Percentiles rank a stretch among this genome's conserved stretches.
Conservation (phyloP, 2,888 invertebrate genomes). For the Pandemis cinnamomeana region DNA sequence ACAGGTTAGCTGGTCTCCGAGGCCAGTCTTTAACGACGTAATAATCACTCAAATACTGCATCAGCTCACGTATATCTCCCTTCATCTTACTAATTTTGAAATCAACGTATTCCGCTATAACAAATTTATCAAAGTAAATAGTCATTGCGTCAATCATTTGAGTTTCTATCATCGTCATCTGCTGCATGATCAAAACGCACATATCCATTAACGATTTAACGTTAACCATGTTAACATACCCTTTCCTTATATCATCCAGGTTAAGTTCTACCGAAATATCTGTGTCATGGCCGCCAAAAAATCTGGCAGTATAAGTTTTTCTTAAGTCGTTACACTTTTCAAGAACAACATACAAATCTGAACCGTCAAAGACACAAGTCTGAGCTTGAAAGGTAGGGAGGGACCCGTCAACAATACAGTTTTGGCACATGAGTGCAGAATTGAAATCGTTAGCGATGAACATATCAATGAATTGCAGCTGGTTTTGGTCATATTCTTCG, state of each 20-base stretch:
- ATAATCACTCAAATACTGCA: slow-evolving; percentile 46
- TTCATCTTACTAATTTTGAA: slow-evolving; percentile 49
- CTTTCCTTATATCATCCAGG: slow-evolving; percentile 2
- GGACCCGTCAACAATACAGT: not conserved
- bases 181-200: slow-evolving; percentile 45
- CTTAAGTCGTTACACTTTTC: not conserved
- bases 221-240: slow-evolving; percentile 26
- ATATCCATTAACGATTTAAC: slow-evolving; percentile 23
- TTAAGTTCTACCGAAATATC: not conserved
- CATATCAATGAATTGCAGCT: not conserved
- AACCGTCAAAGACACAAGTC: not conserved
- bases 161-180: slow-evolving; percentile 47
- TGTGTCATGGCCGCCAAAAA: not conserved
- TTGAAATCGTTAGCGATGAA: not conserved
- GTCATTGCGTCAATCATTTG: slow-evolving; percentile 47
- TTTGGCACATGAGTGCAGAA: not conserved
- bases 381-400: not conserved
- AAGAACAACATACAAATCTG: not conserved
- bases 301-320: not conserved
- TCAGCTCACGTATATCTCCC: slow-evolving; percentile 43
- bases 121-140: slow-evolving; percentile 51
- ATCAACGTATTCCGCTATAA: slow-evolving; percentile 56
- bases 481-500: not conserved
- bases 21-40: slow-evolving; percentile 44
- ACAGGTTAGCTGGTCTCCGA: slow-evolving; percentile 40